Evolutionary conservation across 2,888 invertebrate species (phyloP).

Genomic region (Nymphalis polychloros): DNA sequence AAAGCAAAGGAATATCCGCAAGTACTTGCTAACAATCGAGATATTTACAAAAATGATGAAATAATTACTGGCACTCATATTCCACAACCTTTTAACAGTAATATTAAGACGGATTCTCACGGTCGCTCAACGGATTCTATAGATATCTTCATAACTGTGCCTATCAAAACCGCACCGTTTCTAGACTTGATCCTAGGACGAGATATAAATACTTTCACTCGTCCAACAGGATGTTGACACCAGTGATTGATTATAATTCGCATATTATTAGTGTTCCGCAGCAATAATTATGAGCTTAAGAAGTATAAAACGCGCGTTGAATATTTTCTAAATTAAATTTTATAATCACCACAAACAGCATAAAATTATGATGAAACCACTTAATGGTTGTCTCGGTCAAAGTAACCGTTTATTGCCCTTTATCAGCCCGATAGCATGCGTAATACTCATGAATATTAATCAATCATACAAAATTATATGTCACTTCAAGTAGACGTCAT

Average conservation of each 20-base stretch:
- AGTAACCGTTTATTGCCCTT: too few species aligned
- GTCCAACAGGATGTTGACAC: slow-evolving; percentile 20
- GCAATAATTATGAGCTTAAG: slow-evolving; percentile 3
- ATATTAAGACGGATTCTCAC: slow-evolving; percentile 1
- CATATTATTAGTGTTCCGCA: slow-evolving; percentile 1
- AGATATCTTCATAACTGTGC: slow-evolving; percentile 18
- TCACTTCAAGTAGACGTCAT: too few species aligned
- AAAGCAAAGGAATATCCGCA: too few species aligned
- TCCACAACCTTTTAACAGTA: not conserved
- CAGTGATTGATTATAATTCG: slow-evolving; percentile 21
- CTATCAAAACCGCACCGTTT: not conserved
- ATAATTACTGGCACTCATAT: not conserved
- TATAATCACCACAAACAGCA: too few species aligned
- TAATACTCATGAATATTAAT: too few species aligned
- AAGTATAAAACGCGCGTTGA: not conserved
- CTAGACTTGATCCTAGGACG: slow-evolving; percentile 18
- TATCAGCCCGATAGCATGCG: too few species aligned
- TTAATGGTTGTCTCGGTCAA: too few species aligned
- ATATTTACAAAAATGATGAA: not conserved
- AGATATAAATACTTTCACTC: slow-evolving; percentile 28
- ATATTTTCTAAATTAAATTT: too few species aligned
- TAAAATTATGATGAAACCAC: too few species aligned
- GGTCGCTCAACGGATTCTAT: slow-evolving; percentile 3
- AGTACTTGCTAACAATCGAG: not conserved
- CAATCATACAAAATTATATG: too few species aligned